Evolutionary conservation across 2,113 vertebrate species (phyloP), one percentile per base, ranked within the genome.

Genomic region (Thinocorus orbignyianus): DNA sequence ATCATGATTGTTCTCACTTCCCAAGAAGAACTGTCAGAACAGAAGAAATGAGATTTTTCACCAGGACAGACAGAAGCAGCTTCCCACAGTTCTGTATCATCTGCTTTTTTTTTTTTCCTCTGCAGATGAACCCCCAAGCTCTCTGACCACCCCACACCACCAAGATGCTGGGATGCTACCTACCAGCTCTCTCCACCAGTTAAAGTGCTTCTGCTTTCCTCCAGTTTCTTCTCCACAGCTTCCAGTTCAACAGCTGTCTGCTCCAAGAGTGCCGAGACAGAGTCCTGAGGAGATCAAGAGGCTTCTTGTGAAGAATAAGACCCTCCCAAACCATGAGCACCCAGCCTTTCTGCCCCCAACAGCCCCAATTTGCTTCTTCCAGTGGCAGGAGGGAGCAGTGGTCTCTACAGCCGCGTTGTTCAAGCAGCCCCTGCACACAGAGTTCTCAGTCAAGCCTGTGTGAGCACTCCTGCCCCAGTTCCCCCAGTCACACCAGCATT

Each of bases 181-280:
- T 93, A 99, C 99, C 99, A 99, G 90, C 98, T 97, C 23, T 98
- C 98, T 86, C 92, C 97, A 55, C 97, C 95, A 4, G 81, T 86
- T 94, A 95, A 97, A 84, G 96, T 90, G 96, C 74, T 96, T 96
- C 95, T 96, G 83, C 96, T 96, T 70, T 94, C 94, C 64, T 98
- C 98, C 79, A 97, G 94, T 10, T 93, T 95, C 97, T 97, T 98
- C 89, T 98, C 98, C 33, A 98, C 92, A 64, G 97, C 96, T 95
- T 97, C 97, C 91, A 98, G 97, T 96, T 98, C 98, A 88, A 97
- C 97, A 10, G 97, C 98, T 33, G 98, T 98, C 96, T 98, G 98
- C 94, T 98, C 98, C 35, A 98, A 73, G 78, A 98, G 97, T 37
- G 97, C 97, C 35, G 98, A 98, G 89, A 98, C 97, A 9, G 97